Evolutionary conservation across 1,140 invertebrate species (phyloP).

Genomic region (Agrilus planipennis): DNA sequence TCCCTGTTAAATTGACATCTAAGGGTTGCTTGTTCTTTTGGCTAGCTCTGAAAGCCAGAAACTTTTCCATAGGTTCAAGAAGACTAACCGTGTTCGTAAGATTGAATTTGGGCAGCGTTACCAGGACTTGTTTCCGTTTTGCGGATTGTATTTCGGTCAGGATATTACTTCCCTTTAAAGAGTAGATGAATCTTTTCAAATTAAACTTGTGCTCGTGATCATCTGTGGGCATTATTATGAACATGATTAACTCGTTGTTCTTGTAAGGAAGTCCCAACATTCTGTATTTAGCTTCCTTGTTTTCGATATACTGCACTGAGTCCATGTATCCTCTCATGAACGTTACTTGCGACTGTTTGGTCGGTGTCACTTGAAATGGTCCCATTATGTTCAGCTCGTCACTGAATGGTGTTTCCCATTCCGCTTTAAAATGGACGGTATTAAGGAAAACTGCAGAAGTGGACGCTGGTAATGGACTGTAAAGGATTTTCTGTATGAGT

Average conservation of each 20-base stretch:
- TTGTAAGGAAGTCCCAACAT: slow-evolving; percentile 21
- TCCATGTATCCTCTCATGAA: slow-evolving; percentile 19
- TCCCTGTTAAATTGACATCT: slow-evolving; percentile 1
- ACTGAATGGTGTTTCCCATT: slow-evolving; percentile 54
- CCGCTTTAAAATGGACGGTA: slow-evolving; percentile 61
- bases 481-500: slow-evolving; percentile 42
- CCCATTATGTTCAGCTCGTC: slow-evolving; percentile 34
- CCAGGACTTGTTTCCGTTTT: too few species aligned
- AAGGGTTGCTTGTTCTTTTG: neutral
- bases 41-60: slow-evolving; percentile 14
- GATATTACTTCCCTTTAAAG: too few species aligned
- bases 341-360: slow-evolving; percentile 11
- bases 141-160: too few species aligned
- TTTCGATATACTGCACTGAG: slow-evolving; percentile 17
- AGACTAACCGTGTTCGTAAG: slow-evolving; percentile 18
- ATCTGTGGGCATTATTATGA: slow-evolving; percentile 17
- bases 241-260: slow-evolving; percentile 22
- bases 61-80: slow-evolving; percentile 20
- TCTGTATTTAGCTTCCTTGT: slow-evolving; percentile 12
- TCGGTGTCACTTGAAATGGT: slow-evolving; percentile 38
- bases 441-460: slow-evolving; percentile 53
- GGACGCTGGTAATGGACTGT: slow-evolving; percentile 16
- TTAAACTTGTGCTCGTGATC: slow-evolving; percentile 17
- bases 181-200: slow-evolving; percentile 15
- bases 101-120: slow-evolving; percentile 22